Conservation (phyloP, 2,113 vertebrate species). For the Pseudorhombus dupliciocellatus region DNA sequence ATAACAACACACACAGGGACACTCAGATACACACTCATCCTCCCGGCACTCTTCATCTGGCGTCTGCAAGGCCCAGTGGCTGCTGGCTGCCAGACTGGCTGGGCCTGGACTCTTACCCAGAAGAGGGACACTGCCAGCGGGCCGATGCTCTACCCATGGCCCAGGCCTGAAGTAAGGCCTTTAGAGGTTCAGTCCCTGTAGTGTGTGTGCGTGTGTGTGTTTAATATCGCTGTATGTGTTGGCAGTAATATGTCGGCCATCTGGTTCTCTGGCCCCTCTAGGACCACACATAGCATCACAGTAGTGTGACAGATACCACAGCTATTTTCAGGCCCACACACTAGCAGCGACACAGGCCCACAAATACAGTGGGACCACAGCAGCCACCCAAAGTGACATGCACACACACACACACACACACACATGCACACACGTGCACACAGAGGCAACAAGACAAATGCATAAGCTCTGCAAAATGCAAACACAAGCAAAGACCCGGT, state of each 20-base stretch:
- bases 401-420: background rate
- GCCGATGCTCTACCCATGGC: conserved; percentile 56
- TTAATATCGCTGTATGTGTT: conserved; percentile 63
- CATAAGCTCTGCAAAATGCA: background rate
- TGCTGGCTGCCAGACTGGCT: conserved; percentile 63
- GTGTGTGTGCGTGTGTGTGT: conserved; percentile 40
- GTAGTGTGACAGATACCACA: conserved; percentile 58
- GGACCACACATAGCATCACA: conserved; percentile 64
- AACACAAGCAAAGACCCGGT: no score
- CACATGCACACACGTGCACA: background rate
- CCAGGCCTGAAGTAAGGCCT: conserved; percentile 68
- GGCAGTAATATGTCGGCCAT: conserved; percentile 73
- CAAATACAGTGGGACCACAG: conserved; percentile 27
- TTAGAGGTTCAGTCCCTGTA: conserved; percentile 64
- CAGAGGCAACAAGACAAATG: background rate
- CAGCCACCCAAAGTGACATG: conserved; percentile 27
- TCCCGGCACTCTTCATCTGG: conserved; percentile 73
- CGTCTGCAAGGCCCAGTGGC: conserved; percentile 55
- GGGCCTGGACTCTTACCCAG: conserved; percentile 67
- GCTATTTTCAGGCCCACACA: conserved; percentile 72
- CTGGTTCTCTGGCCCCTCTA: conserved; percentile 76
- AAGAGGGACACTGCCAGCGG: conserved; percentile 62
- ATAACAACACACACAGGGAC: conserved; percentile 23
- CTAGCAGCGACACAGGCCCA: conserved; percentile 27
- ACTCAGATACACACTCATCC: conserved; percentile 27